Evolutionary conservation across 2,113 vertebrate species (phyloP), one percentile per base, ranked within the genome.

Genomic region (Tupaia chinensis): DNA sequence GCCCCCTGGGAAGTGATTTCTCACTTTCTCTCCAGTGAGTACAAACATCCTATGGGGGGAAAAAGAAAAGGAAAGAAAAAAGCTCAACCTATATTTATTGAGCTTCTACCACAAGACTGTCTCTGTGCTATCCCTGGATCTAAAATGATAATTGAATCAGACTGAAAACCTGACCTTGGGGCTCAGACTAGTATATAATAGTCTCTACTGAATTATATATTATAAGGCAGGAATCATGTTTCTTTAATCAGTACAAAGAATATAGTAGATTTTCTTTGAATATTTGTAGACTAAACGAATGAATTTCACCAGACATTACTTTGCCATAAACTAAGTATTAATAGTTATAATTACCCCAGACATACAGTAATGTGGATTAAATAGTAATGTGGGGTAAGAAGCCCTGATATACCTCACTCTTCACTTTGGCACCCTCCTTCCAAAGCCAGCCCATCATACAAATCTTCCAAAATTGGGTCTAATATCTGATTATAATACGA

Each of bases 251-350:
- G 73, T 95, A 73, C 34, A 97, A 25, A 60, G 23, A 82, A 54
- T 89, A 29, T 22, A 63, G 14, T 25, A 73, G 56, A 63, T 89
- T 95, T 94, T 94, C 91, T 95, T 88, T 61, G 17, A 76, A n/a
- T 76, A 74, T 84, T 74, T 93, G 8, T 74, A 78, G 13, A 53
- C 29, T 61, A 85, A 88, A 22, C 61, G 91, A 95, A 63, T 89
- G 34, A 95, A 76, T 93, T 70, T 66, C 85, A 29, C 15, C 32
- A 66, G 16, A 17, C 11, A 3, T 83, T 80, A 82, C 60, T 92
- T 92, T 95, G 66, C n/a, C 27, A 23, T 94, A 69, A 93, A 65
- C 25, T 81, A 89, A 66, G 10, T 56, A 44, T 44, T 44, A 78
- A 14, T 73, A 22, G 22, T 88, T 74, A 60, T 73, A 73, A 77